A percentile compares a stretch with the other conserved stretches of the same genome.
Conservation (phyloP, 2,888 invertebrate genomes). For the Erebia epiphron region DNA sequence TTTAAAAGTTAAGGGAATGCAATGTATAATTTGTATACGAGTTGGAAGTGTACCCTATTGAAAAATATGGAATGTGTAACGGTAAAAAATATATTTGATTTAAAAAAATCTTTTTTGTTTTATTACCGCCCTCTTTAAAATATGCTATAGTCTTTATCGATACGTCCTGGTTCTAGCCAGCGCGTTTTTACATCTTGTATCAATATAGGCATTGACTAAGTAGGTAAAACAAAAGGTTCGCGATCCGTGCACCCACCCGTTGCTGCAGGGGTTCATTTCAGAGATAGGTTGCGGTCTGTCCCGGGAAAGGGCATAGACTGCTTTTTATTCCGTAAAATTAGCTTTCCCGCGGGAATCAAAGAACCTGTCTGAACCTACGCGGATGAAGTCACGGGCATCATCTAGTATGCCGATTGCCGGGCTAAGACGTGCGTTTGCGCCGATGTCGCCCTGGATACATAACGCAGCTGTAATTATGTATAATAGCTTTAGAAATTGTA, state of each 20-base stretch:
- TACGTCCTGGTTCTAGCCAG: too few species aligned
- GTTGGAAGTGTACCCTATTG: constrained; percentile 10
- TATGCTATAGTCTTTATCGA: too few species aligned
- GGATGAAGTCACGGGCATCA: too few species aligned
- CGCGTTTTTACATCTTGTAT: too few species aligned
- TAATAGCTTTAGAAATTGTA: constrained; percentile 20
- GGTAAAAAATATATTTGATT: constrained; percentile 17
- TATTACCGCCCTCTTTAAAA: background rate
- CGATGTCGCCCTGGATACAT: constrained; percentile 15
- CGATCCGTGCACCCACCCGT: too few species aligned
- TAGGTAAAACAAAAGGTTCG: too few species aligned
- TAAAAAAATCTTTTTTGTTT: background rate
- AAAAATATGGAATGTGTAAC: constrained; percentile 6
- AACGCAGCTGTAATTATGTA: constrained; percentile 7
- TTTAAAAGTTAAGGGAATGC: background rate
- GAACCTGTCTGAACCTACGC: background rate
- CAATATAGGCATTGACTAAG: too few species aligned
- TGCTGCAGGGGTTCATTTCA: too few species aligned
- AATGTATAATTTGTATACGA: constrained; percentile 29
- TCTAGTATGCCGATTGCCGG: background rate
- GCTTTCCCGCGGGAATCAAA: background rate
- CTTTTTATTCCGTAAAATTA: background rate
- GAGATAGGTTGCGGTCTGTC: too few species aligned
- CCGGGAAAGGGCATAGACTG: background rate
- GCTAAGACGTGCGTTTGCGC: background rate